Base-by-base conservation (phyloP, 1,140 invertebrate species). In the Pseudomyrmex cubaensis region DNA sequence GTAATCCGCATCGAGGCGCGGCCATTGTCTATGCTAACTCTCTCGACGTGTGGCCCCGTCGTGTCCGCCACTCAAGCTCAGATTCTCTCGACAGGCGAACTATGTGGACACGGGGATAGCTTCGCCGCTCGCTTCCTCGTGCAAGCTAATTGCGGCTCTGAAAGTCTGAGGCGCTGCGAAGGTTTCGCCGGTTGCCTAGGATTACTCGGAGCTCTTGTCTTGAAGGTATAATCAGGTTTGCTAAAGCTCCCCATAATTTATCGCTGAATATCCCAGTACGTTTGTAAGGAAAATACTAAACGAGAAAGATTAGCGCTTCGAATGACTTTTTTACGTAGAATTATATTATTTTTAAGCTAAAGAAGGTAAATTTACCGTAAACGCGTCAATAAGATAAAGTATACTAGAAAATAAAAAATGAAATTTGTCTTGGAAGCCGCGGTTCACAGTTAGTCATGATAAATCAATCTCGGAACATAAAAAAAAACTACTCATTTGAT, bases 81-180 rank as follows among this genome's bases (percentile, higher is more conserved):
- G 73, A 78, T 46, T 78, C 73, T 83, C 87, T 74, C 69, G 66
- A 82, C 77, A 82, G 46, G 48, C 78, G 74, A 62, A 74, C 69
- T 46, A 35, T 35, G 67, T 75, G 78, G 64, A 69, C 64, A 50
- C 56, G 56, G 35, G 35, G 48, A 69, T 85, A 56, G 54, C 56
- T 56, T 66, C 10, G 59, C 73, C 10, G 59, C 17, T 82, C 72
- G 73, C 44, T 56, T 69, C 46, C 13, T 75, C 56, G 72, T 76
- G 74, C 52, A 63, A 80, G 74, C 62, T 87, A 87, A 87, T 87
- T 87, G 86, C 82, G 64, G 73, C 82, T 61, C 46, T 57, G 76
- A 77, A 63, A 72, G 76, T 61, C 66, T 80, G 76, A 80, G 72
- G 72, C 66, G 50, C 54, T 70, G 67, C 76, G 54, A 80, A 80